Evolutionary conservation across 2,888 invertebrate species (phyloP), one percentile per base, ranked within the genome.

Genomic region (Acleris holmiana): DNA sequence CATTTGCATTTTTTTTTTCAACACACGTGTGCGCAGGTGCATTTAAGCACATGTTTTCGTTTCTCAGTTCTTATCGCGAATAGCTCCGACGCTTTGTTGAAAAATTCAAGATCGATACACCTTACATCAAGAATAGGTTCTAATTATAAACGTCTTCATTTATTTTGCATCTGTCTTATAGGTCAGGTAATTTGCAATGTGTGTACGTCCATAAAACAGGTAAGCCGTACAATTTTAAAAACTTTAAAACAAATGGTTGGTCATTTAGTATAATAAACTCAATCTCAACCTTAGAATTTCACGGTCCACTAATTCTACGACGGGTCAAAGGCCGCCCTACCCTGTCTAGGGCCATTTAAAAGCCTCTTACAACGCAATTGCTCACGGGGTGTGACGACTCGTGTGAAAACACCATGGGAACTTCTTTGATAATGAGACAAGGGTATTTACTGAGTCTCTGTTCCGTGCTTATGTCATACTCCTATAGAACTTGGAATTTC

Each of bases 341-440:
- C 79, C 78, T 66, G 72, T 66, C 75, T 73, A 66, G 64, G 71
- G 74, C 75, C 75, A 77, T 81, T 79, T 75, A 76, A 80, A 76
- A 71, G 73, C 74, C 72, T 75, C 75, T 76, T 73, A 76, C 67
- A 61, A 67, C 61, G 58, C 61, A 60, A 59, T 76, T 86, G 87
- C 78, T 83, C 87, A 87, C 76, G 69, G 85, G 84, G 85, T 87
- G 88, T 89, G 87, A 89, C 89, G 87, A 68, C 73, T 71, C 89
- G 89, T 90, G 91, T 86, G 91, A 90, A 91, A 75, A 67, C 66
- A 68, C 83, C 87, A 88, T 91, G 90, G 89, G 91, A 90, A 87
- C 79, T 65, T 76, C 66, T 69, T 68, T 60, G 57, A 67, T 68
- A 65, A 63, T 62, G 78, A 79, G 70, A 66, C 54, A 48, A 29